Base-by-base conservation (phyloP, 2,888 invertebrate genomes). In the Lordiphosa fenestrarum region DNA sequence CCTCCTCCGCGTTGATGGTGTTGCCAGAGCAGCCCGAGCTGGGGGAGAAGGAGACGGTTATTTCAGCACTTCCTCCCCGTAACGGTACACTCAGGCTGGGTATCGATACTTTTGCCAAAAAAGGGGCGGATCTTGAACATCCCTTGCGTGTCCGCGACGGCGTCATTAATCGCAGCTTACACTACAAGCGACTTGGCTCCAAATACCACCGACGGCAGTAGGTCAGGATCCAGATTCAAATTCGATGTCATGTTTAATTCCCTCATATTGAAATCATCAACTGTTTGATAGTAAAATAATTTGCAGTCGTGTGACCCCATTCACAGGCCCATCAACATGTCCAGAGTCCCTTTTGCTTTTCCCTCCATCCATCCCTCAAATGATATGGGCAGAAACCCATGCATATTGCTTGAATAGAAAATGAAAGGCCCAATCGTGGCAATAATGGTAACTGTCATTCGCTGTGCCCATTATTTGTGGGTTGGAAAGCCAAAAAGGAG, bases 231-330 rank as follows among this genome's bases (percentile, higher is more conserved):
- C 30, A 30, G 3, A 2, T 30, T 30, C 30, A 30, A 30, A 30
- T 9, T 30, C 19, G 2, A 3, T 19, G 19, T 7, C 6, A 30
- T 30, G 30, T 30, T 2, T 23, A 19, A 19, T 19, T 19, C 19
- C 4, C 3, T 75, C 75, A 75, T 75, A 75, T 75, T 76, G 76
- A 80, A 75, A 76, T 76, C 73, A 73, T 63, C 70, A 76, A 73
- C 67, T 44, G 70, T 68, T 70, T 69, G 30, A 9, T 30, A 30
- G 73, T 73, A 67, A 73, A 73, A 73, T 75, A 73, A 75, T 75
- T 75, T 80, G 73, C 61, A 71, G 80, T 75, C 73, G 65, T 69
- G 9, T 9, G 30, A 23, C 23, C 6, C 23, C 23, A 23, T 23
- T 23, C 23, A 23, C 23, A 23, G 23, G 30, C 47, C 35, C 54